Percentiles rank a stretch among this genome's conserved stretches.
These are phyloP conservation scores for Hybos culiciformis DNA, from an alignment of 2,888 invertebrate species.

Conservation along the genomic window DNA sequence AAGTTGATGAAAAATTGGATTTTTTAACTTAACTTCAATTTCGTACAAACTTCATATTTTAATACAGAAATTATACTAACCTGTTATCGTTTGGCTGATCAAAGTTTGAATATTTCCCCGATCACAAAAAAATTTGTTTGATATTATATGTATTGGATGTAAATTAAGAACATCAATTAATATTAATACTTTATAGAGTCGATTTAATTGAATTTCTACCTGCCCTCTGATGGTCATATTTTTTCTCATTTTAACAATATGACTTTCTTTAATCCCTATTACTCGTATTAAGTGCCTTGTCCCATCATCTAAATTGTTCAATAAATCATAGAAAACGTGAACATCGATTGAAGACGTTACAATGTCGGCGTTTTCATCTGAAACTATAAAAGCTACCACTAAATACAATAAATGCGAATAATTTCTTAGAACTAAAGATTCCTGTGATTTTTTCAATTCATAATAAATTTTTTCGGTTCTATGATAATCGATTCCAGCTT, in stretches of 20 bases:
- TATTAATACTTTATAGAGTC: slow-evolving; percentile 79
- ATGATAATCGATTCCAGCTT: slow-evolving; percentile 68
- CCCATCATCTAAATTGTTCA: slow-evolving; percentile 45
- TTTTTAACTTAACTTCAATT: no score
- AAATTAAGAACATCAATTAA: slow-evolving; percentile 65
- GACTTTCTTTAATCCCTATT: slow-evolving; percentile 66
- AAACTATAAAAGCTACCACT: slow-evolving; percentile 38
- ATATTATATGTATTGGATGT: slow-evolving; percentile 48
- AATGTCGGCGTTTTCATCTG: slow-evolving; percentile 45
- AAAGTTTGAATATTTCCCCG: slow-evolving; percentile 72
- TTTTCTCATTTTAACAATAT: slow-evolving; percentile 51
- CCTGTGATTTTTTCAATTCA: slow-evolving; percentile 60
- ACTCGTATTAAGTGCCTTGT: slow-evolving; percentile 56
- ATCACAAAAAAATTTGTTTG: slow-evolving; percentile 55
- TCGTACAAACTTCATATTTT: no score
- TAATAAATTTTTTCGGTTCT: slow-evolving; percentile 55
- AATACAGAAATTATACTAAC: no score
- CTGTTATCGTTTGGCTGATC: slow-evolving; percentile 53
- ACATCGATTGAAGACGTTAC: no score
- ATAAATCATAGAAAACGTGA: no score
- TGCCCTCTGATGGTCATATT: slow-evolving; percentile 48
- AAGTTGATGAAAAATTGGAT: no score
- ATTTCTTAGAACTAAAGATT: slow-evolving; percentile 62
- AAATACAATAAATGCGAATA: slow-evolving; percentile 78
- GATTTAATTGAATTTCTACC: slow-evolving; percentile 38